A percentile compares a stretch with the other conserved stretches of the same genome.
phyloP scores from a whole-genome alignment of 2,797 vertebrate genomes.

The Liasis olivaceus region DNA sequence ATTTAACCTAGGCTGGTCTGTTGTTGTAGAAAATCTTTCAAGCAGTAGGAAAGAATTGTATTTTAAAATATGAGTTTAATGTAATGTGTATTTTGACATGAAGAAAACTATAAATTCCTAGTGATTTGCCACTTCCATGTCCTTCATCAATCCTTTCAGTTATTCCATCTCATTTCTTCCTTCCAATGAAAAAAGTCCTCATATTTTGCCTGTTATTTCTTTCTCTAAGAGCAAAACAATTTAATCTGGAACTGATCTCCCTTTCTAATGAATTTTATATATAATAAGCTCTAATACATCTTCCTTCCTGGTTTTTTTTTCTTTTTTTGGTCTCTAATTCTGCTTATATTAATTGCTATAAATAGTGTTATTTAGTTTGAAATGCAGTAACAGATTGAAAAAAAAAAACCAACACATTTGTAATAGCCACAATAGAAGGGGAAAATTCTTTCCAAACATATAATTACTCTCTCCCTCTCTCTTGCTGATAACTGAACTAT shows the following conservation, averaged over 20 bases:
- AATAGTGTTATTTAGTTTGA: neutral
- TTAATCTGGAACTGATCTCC: neutral
- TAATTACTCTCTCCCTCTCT: conserved; percentile 2
- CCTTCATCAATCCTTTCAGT: neutral
- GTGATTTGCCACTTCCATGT: no score
- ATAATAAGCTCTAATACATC: neutral
- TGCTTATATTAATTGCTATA: conserved; percentile 32
- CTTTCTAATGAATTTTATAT: neutral
- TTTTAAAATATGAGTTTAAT: neutral
- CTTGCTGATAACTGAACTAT: conserved; percentile 26
- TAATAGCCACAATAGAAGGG: conserved; percentile 1
- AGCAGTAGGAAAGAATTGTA: neutral
- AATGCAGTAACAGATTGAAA: neutral
- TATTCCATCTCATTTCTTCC: neutral
- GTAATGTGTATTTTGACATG: neutral
- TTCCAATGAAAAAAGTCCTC: neutral
- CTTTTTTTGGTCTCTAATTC: neutral
- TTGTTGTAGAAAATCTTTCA: no score
- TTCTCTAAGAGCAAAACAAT: neutral
- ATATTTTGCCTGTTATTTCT: neutral
- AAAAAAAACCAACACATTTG: neutral
- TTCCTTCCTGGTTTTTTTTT: neutral
- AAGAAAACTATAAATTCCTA: neutral
- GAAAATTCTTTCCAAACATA: conserved; percentile 13
- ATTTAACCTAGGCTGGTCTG: no score